Evolutionary conservation across 2,888 invertebrate genomes (phyloP), one percentile per base, ranked within the genome.

Genomic region (Eupithecia centaureata): DNA sequence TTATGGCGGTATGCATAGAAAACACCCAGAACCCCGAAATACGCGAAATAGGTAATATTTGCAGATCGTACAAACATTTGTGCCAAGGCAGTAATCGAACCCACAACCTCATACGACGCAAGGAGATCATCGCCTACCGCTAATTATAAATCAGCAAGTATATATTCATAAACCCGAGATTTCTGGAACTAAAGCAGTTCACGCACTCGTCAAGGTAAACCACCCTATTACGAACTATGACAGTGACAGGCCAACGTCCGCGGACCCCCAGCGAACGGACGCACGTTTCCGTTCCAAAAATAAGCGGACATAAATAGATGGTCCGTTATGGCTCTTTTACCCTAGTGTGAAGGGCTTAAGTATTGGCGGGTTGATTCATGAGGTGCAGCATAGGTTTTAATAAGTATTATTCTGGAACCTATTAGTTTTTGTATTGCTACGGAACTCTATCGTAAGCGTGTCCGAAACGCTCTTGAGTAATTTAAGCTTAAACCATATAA

Each of bases 191-290:
- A 27, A 52, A 47, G 12, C 52, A 27, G 52, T 5, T 52, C 51
- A 38, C 42, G 42, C 28, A 27, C 57, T 15, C 12, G 54, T 28
- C 63, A 54, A 61, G 62, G 64, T 64, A 64, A 73, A 66, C 62
- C 61, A 59, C 62, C 52, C 67, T 62, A 61, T 71, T 72, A 72
- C 25, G 63, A 18, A 27, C 59, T 42, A 58, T 54, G 65, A 62
- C 62, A 60, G 61, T 66, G 66, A 69, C 70, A 68, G 72, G 75
- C 77, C 76, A 80, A 79, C 71, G 81, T 70, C 76, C 80, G 69
- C 76, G 64, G 86, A 86, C 87, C 87, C 87, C 87, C 87, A 78
- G 82, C 86, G 74, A 83, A 84, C 86, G 85, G 83, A 86, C 73
- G 70, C 76, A 65, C 78, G 77, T 81, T 81, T 85, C 86, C 86